Conservation (phyloP, 1,140 invertebrate species). For the Thaumetopoea pityocampa region DNA sequence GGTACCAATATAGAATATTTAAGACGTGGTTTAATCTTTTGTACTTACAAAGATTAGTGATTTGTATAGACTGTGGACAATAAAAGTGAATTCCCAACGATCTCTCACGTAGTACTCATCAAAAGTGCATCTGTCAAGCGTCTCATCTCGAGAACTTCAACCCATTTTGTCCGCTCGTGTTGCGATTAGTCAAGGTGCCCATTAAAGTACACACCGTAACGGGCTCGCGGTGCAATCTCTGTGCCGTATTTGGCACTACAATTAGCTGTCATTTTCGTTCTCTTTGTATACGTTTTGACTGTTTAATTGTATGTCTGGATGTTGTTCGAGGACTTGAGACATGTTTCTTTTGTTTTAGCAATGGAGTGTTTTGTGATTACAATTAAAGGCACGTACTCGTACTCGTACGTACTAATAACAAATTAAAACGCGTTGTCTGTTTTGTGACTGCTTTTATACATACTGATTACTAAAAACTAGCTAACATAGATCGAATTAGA, state of each 20-base stretch:
- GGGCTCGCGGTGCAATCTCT: slow-evolving; percentile 51
- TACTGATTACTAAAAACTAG: no score
- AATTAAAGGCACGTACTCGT: no score
- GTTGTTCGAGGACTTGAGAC: slow-evolving; percentile 14
- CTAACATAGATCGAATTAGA: no score
- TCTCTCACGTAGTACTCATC: slow-evolving; percentile 6
- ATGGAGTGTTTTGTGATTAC: no score
- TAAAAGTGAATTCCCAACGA: slow-evolving; percentile 4
- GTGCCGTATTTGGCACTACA: slow-evolving; percentile 47
- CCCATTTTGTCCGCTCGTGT: slow-evolving; percentile 34
- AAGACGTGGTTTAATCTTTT: no score
- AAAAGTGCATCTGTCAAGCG: slow-evolving; percentile 18
- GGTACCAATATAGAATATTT: no score
- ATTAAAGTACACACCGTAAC: slow-evolving; percentile 34
- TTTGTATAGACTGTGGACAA: no score
- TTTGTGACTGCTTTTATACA: no score
- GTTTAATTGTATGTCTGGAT: slow-evolving; percentile 45
- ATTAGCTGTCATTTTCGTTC: slow-evolving; percentile 56
- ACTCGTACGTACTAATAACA: no score
- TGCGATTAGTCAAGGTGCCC: slow-evolving; percentile 60
- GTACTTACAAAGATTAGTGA: no score
- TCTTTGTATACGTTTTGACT: slow-evolving; percentile 47
- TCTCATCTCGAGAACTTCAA: slow-evolving; percentile 27
- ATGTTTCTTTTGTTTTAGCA: no score
- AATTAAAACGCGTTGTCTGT: no score